Evolutionary conservation across 2,113 vertebrate genomes (phyloP).

Genomic region (Rhabdornis inornatus): DNA sequence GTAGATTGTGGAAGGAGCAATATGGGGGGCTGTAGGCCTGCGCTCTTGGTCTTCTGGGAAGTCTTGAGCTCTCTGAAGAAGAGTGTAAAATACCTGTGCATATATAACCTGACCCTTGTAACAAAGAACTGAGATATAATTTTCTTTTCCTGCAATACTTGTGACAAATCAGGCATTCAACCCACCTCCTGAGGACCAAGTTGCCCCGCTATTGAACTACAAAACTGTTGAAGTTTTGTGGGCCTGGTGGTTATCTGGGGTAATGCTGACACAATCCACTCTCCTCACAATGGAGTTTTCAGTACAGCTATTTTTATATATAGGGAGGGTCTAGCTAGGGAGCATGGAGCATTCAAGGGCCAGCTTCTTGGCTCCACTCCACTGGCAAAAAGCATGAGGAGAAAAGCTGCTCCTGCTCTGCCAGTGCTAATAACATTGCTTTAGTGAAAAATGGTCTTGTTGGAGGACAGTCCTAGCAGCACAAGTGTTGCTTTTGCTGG

Average conservation of each 20-base stretch:
- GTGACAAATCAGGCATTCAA: background rate
- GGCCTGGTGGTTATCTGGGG: background rate
- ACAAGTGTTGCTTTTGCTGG: background rate
- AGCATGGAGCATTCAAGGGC: background rate
- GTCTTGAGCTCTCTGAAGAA: background rate
- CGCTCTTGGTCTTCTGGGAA: background rate
- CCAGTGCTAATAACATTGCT: background rate
- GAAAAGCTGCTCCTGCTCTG: background rate
- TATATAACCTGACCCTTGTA: background rate
- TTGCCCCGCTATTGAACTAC: background rate
- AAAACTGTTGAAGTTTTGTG: background rate
- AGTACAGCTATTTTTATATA: background rate
- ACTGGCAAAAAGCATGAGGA: background rate
- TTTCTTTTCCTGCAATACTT: background rate
- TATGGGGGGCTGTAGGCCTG: background rate
- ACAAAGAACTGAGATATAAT: accelerated
- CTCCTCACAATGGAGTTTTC: background rate
- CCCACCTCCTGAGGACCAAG: background rate
- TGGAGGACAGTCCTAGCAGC: background rate
- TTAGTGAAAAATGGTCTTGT: background rate
- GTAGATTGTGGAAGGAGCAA: background rate
- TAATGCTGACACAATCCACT: background rate
- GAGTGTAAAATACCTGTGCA: background rate
- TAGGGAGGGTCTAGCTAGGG: background rate
- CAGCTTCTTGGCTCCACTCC: background rate